These are phyloP conservation scores for Castor canadensis DNA, from an alignment of 2,113 vertebrate species.

Conservation along the genomic window DNA sequence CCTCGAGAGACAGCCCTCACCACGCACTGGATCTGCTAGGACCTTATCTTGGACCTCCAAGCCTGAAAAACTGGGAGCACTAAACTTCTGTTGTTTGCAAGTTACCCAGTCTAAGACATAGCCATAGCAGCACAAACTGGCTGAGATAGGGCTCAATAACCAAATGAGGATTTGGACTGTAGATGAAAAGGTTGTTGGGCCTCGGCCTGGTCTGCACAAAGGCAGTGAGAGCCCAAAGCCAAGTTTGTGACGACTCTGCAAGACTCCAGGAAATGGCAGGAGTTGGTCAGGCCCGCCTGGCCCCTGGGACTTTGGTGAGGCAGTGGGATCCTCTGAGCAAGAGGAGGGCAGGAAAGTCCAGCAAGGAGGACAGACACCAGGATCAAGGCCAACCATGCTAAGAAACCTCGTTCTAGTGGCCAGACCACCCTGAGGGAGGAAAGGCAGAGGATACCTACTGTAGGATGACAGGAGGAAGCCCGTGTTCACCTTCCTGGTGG, in stretches of 20 bases:
- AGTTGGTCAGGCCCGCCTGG: neutral
- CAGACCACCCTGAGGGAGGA: neutral
- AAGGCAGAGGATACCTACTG: constrained; percentile 85
- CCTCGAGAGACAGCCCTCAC: no score
- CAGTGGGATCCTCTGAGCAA: neutral
- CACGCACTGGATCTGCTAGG: no score
- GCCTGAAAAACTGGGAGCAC: no score
- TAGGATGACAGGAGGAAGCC: constrained; percentile 93
- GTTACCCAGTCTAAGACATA: no score
- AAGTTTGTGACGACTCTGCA: neutral
- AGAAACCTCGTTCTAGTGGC: neutral
- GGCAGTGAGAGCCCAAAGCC: neutral
- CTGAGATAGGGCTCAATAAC: neutral
- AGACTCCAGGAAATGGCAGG: neutral
- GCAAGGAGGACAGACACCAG: neutral
- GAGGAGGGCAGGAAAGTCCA: neutral
- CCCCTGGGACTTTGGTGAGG: no score
- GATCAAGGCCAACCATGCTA: neutral
- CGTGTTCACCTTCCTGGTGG: constrained; percentile 91
- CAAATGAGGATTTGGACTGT: neutral
- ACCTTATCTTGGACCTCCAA: no score
- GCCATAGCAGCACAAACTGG: neutral
- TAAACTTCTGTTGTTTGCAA: no score
- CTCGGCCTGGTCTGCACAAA: neutral
- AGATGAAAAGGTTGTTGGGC: neutral